Evolutionary conservation across 2,113 vertebrate species (phyloP).

Genomic region (Myanophis thanlyinensis): DNA sequence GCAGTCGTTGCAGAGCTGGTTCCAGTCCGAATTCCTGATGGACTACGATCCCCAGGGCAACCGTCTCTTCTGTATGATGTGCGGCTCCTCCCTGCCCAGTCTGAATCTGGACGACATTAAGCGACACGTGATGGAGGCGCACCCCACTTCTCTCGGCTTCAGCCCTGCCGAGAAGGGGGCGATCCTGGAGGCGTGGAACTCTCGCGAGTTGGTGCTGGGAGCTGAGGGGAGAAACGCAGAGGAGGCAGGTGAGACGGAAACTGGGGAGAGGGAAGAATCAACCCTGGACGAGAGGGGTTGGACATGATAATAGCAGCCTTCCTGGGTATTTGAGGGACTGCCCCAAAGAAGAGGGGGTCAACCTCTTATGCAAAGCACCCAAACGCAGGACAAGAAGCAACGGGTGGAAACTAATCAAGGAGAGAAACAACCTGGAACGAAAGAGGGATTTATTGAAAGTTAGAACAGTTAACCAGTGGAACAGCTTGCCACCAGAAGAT

Average conservation of each 20-base stretch:
- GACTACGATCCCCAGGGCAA: constrained; percentile 84
- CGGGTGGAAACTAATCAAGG: no score
- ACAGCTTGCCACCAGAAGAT: no score
- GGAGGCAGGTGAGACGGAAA: constrained; percentile 38
- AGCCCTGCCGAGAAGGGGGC: constrained; percentile 83
- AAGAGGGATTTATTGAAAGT: no score
- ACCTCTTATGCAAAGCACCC: no score
- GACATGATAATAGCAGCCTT: background rate
- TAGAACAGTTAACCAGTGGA: no score
- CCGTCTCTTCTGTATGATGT: constrained; percentile 87
- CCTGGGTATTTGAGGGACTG: no score
- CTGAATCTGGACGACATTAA: constrained; percentile 89
- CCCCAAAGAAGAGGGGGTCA: no score
- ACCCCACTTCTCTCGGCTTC: constrained; percentile 84
- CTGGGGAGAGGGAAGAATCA: background rate
- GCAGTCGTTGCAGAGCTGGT: constrained; percentile 88
- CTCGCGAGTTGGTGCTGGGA: constrained; percentile 21
- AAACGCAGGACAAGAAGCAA: background rate
- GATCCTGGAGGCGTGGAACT: constrained; percentile 85
- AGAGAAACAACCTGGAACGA: no score
- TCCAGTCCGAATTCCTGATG: constrained; percentile 90
- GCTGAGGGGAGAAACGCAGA: constrained; percentile 3
- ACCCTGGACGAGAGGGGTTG: background rate
- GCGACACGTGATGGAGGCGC: constrained; percentile 84
- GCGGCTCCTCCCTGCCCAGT: constrained; percentile 78